Conservation (phyloP, 2,797 vertebrate species). For the Balearica regulorum region DNA sequence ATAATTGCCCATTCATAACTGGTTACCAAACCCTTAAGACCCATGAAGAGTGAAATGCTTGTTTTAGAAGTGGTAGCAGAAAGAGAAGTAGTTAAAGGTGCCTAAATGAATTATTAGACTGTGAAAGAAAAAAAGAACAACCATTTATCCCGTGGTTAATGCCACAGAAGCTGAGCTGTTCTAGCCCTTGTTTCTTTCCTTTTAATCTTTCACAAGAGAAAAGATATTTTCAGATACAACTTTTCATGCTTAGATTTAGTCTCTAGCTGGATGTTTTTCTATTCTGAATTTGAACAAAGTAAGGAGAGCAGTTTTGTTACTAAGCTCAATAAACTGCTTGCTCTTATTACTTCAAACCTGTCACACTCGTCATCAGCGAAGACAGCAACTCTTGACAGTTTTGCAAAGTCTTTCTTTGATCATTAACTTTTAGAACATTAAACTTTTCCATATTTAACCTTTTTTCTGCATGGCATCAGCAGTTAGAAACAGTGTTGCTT, state of each 20-base stretch:
- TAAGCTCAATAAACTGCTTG: constrained; percentile 40
- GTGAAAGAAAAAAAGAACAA: neutral
- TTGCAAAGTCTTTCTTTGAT: constrained; percentile 42
- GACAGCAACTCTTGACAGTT: constrained; percentile 48
- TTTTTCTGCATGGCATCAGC: constrained; percentile 6
- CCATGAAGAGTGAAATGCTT: neutral
- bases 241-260: constrained; percentile 5
- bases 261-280: neutral
- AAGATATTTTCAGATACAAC: constrained; percentile 15
- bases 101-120: neutral
- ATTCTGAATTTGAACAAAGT: constrained; percentile 17
- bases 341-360: constrained; percentile 52
- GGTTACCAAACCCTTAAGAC: neutral
- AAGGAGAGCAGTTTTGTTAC: constrained; percentile 25
- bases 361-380: neutral
- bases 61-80: neutral
- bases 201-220: neutral
- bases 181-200: neutral
- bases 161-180: neutral
- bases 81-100: neutral
- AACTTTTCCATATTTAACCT: constrained; percentile 46
- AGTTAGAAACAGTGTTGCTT: constrained; percentile 2
- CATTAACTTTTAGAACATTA: constrained; percentile 39
- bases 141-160: neutral
- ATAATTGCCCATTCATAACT: neutral